Evolutionary conservation across 2,888 invertebrate genomes (phyloP), one percentile per base, ranked within the genome.

Genomic region (Marasmarcha lunaedactyla): DNA sequence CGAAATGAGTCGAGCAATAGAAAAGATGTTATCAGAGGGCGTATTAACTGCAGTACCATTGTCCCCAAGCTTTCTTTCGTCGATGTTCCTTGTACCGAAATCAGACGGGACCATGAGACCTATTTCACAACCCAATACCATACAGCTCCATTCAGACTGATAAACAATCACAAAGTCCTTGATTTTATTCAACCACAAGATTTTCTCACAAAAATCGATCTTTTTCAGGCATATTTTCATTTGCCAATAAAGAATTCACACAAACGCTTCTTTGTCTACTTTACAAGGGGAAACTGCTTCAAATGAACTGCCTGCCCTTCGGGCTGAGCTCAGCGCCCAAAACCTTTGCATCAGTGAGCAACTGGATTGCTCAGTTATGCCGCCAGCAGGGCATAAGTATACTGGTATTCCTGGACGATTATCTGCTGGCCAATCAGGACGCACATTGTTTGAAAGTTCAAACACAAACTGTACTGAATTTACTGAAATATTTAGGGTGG

Each of bases 261-360:
- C 30, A 10, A 11, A 10, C 30, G 30, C 12, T 30, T 6, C n/a
- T n/a, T 30, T 36, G 51, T 0, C 36, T 58, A 1, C 15, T 47
- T 6, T 54, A 52, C 43, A 15, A 39, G 20, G 30, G 20, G 1
- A 35, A 47, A 26, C 14, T 52, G 2, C 26, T 44, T 1, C 37
- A 49, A 39, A 51, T 57, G 54, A 59, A 49, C 1, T 57, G 54
- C 9, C 45, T 59, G 0, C 56, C 54, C 0, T 56, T 56, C 33
- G 56, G 58, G 0, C 39, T 56, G 5, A 46, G 46, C n/a, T 46
- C 47, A n/a, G 55, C 52, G 1, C 57, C 51, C 5, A 52, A 49
- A 36, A 41, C 27, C 2, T 55, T 46, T 38, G 43, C 48, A 2
- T 11, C 42, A 2, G 15, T 50, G 2, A 50, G 44, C 6, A 49